Base-by-base conservation (phyloP, 2,113 vertebrate genomes). In the Bagarius yarrelli region DNA sequence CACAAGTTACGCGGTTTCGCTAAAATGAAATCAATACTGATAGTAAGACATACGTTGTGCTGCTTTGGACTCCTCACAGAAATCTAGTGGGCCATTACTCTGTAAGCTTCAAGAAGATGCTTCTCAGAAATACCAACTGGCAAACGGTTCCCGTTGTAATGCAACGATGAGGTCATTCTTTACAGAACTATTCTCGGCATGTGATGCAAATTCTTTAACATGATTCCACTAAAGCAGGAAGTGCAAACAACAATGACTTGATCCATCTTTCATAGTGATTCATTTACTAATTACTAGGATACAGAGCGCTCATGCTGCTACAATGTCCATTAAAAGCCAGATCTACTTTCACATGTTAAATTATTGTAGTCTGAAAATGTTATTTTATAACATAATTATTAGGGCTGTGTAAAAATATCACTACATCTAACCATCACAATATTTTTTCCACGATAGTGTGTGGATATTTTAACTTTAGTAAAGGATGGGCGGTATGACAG, bases 21-120 rank as follows among this genome's bases (percentile, higher is more conserved):
- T 52, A 25, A 80, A 80, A 71, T 71, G 14, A 72, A 56, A 71
- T 57, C 55, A 80, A 25, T 32, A n/a, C n/a, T 57, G 34, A 71
- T 44, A 27, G 25, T 47, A 59, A 60, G 56, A 12, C 55, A 30
- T 32, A 79, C 27, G 44, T 55, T 63, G 25, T 23, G 60, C 1
- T 21, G 72, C 69, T 59, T 34, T 50, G 36, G 52, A 53, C 70
- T 57, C 40, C 67, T 73, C 21, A 50, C 16, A 27, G 70, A 80
- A 55, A 25, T 6, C 53, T 50, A 25, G 55, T 44, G 27, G 60
- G 36, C 66, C 13, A 66, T 25, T 50, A 55, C 36, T 52, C 59
- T 70, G 36, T 36, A 5, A 57, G 30, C 36, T 79, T 15, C 0
- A 57, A 52, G 5, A 50, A 32, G 12, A 80, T 13, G 36, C n/a